Evolutionary conservation across 2,113 vertebrate species (phyloP), one percentile per base, ranked within the genome.

Genomic region (Gasterosteus nipponicus): DNA sequence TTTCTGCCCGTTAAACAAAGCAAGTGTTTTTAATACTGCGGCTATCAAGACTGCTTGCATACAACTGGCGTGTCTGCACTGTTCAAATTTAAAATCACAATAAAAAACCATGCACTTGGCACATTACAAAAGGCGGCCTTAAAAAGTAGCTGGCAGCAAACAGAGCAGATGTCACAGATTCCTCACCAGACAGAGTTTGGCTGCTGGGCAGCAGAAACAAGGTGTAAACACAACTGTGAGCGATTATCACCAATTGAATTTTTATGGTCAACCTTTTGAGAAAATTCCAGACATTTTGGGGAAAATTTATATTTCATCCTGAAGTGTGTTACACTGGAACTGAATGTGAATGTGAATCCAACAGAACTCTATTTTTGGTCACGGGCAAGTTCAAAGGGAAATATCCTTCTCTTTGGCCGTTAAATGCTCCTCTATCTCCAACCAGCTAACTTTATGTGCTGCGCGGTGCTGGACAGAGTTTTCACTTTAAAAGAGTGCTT

Each of bases 41-140:
- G 78, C 71, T 64, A 35, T 63, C 35, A 63, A 53, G 57, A 41
- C n/a, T 26, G 35, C 41, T 33, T 77, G 65, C 10, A 58, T 67
- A 3, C 31, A 49, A 56, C 49, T 47, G 60, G 16, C 65, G 41
- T n/a, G 46, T 62, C 64, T 62, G 68, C 65, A 46, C 56, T n/a
- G 35, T 77, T 86, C 58, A 77, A 79, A 75, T 71, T 75, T 54
- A 67, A 57, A 56, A 64, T 60, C 51, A 77, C 41, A 72, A 65
- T 82, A 51, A 53, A 82, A 85, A 78, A 46, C 61, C 59, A 75
- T 77, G 7, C 44, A 77, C 53, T 85, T 72, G 65, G 46, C 68
- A 67, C 62, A 71, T 74, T 59, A 66, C 58, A 80, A 77, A 77
- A 71, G 71, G 22, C 75, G 3, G 46, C 62, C 68, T 59, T 76